phyloP scores from a whole-genome alignment of 2,113 vertebrate genomes.

The Glaucomys volans region DNA sequence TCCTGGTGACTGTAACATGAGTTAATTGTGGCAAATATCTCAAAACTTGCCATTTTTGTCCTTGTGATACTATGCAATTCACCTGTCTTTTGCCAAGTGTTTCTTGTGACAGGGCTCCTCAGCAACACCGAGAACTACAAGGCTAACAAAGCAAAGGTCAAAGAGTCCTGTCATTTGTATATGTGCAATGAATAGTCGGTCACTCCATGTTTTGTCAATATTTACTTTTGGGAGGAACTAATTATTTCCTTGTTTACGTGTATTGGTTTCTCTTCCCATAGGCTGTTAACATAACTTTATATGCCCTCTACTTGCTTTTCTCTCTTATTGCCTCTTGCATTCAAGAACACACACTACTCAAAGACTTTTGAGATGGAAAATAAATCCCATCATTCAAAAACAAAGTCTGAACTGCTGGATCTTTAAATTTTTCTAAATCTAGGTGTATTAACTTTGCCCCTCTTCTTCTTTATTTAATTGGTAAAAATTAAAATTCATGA shows the following conservation, averaged over 20 bases:
- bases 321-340: background rate
- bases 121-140: background rate
- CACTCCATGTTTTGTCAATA: conserved; percentile 73
- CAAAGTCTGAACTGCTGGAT: background rate
- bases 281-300: conserved; percentile 16
- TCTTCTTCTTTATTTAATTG: background rate
- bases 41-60: conserved; percentile 4
- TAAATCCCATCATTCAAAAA: conserved; percentile 43
- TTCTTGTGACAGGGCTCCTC: conserved; percentile 55
- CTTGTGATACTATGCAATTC: background rate
- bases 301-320: conserved; percentile 25
- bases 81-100: conserved; percentile 5
- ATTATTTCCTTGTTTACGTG: conserved; percentile 82
- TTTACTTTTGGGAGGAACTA: conserved; percentile 78
- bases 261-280: conserved; percentile 66
- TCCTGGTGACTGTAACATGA: background rate
- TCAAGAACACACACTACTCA: background rate
- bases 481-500: conserved; percentile 34
- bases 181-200: conserved; percentile 30
- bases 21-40: conserved; percentile 26
- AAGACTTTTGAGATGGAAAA: conserved; percentile 21
- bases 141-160: conserved; percentile 66
- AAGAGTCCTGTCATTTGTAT: conserved; percentile 39
- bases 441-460: background rate
- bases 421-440: conserved; percentile 11